phyloP scores from a whole-genome alignment of 2,113 vertebrate species.

The Eurypyga helias region DNA sequence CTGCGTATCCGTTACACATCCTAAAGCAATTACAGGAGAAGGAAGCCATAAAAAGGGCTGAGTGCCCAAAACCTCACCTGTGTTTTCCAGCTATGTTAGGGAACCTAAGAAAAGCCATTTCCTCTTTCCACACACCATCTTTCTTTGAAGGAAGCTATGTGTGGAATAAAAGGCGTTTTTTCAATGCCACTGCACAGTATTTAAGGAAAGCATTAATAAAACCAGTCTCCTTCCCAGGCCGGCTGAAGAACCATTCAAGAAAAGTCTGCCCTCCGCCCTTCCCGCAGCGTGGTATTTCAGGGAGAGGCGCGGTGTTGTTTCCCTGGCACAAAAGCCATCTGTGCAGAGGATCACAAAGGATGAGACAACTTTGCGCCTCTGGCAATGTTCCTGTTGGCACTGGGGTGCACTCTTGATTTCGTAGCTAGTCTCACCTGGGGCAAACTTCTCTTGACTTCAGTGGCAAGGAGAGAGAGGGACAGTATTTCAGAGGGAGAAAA shows the following conservation, averaged over 20 bases:
- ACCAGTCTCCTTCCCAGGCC: neutral
- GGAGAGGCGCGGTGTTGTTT: neutral
- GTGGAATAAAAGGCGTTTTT: constrained; percentile 20
- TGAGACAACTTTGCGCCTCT: neutral
- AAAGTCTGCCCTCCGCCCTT: neutral
- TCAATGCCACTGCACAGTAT: neutral
- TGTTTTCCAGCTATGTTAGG: constrained; percentile 43
- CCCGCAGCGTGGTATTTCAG: neutral
- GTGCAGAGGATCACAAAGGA: neutral
- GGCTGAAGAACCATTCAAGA: neutral
- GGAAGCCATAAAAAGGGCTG: constrained; percentile 18
- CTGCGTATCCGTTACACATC: constrained; percentile 1
- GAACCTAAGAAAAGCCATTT: constrained; percentile 58
- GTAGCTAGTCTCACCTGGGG: neutral
- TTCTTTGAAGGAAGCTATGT: constrained; percentile 37
- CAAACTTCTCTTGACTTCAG: neutral
- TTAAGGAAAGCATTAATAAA: constrained; percentile 28
- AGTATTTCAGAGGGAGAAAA: neutral
- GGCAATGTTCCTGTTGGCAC: neutral
- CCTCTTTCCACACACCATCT: constrained; percentile 32
- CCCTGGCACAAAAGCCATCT: neutral
- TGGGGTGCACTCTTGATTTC: neutral
- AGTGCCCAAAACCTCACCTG: constrained; percentile 43
- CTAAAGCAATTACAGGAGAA: neutral
- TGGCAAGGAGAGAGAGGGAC: neutral